Conservation (phyloP, 2,888 invertebrate species). For the Malthinus seriepunctatus region DNA sequence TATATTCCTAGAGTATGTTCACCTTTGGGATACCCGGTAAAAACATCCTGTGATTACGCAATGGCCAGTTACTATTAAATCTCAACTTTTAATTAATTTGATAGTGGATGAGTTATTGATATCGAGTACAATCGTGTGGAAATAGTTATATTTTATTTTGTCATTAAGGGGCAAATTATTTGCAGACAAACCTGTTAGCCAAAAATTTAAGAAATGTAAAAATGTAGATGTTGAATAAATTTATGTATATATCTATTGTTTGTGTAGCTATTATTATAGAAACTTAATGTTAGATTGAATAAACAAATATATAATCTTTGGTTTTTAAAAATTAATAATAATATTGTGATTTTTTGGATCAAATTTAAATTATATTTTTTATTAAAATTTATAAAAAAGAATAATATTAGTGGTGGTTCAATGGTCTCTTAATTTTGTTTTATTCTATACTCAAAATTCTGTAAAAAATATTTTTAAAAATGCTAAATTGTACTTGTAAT, state of each 20-base stretch:
- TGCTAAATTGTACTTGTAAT: constrained; percentile 1
- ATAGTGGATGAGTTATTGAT: too few relatives aligned
- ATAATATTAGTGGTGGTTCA: constrained; percentile 8
- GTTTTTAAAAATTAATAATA: neutral
- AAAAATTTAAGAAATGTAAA: neutral
- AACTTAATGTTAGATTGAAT: neutral
- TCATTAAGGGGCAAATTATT: too few relatives aligned
- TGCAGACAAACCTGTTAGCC: too few relatives aligned
- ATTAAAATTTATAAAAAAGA: constrained; percentile 18
- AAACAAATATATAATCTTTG: neutral
- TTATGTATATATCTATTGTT: constrained; percentile 3
- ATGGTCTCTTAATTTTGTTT: constrained; percentile 1
- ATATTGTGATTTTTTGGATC: constrained; percentile 20
- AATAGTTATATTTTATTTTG: too few relatives aligned
- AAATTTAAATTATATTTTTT: constrained; percentile 28
- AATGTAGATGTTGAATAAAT: constrained; percentile 1
- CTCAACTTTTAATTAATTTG: too few relatives aligned
- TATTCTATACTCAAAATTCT: constrained; percentile 1
- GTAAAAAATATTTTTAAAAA: constrained; percentile 3
- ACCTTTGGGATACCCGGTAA: too few relatives aligned
- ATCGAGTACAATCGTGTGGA: too few relatives aligned
- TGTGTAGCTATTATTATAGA: constrained; percentile 2
- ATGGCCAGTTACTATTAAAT: too few relatives aligned
- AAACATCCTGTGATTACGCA: too few relatives aligned
- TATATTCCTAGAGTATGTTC: too few relatives aligned